phyloP scores from a whole-genome alignment of 2,113 vertebrate species.

The Hippotragus niger region DNA sequence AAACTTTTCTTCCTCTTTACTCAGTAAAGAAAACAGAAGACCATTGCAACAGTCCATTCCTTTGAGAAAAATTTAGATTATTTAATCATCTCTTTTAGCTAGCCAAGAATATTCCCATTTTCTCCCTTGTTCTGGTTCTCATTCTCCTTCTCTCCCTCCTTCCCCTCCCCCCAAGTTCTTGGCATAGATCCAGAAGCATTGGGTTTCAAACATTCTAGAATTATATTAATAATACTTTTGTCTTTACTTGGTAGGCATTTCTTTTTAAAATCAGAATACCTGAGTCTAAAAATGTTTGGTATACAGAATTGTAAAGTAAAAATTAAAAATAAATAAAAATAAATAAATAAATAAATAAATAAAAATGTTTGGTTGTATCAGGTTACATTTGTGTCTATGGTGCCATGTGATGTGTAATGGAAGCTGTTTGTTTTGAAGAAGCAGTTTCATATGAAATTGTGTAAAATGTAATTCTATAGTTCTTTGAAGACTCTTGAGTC shows the following conservation, averaged over 20 bases:
- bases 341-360: too few relatives aligned
- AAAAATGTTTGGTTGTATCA: neutral
- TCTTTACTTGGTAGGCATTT: conserved; percentile 8
- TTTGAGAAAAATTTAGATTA: conserved; percentile 18
- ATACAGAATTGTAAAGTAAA: too few relatives aligned
- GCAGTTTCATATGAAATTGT: conserved; percentile 19
- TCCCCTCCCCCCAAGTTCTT: neutral
- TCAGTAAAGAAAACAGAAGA: conserved; percentile 38
- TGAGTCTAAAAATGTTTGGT: neutral
- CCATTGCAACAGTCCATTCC: conserved; percentile 19
- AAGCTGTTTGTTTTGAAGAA: neutral
- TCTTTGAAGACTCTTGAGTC: neutral
- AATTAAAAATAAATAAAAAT: too few relatives aligned
- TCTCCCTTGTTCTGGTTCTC: neutral
- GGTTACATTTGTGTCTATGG: neutral
- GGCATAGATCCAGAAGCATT: conserved; percentile 4
- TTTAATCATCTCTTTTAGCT: neutral
- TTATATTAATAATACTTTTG: conserved; percentile 28
- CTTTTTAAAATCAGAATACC: conserved; percentile 39
- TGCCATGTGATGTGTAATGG: neutral
- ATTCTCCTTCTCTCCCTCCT: neutral
- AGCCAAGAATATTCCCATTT: conserved; percentile 19
- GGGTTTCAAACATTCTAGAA: neutral
- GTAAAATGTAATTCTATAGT: neutral
- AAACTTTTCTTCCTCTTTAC: conserved; percentile 6